These are phyloP conservation scores for Cololabis saira DNA, from an alignment of 2,113 vertebrate species.

Conservation along the genomic window DNA sequence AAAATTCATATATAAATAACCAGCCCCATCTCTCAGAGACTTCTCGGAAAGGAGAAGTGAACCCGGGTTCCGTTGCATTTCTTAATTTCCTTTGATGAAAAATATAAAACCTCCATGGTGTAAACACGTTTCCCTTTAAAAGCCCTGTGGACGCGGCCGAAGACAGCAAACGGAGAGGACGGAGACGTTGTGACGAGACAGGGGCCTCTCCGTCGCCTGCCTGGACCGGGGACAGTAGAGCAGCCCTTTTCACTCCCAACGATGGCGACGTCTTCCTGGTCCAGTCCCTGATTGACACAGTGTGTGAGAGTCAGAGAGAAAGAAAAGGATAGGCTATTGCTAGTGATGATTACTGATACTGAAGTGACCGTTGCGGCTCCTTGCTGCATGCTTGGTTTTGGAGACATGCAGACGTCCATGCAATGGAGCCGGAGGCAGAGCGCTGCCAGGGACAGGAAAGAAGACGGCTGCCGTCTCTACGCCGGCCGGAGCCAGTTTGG, in stretches of 20 bases:
- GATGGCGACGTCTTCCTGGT: conserved; percentile 46
- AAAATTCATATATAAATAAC: conserved; percentile 77
- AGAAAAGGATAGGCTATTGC: conserved; percentile 68
- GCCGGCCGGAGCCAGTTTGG: conserved; percentile 17
- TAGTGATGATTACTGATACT: conserved; percentile 55
- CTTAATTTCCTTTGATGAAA: conserved; percentile 28
- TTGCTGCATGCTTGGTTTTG: conserved; percentile 72
- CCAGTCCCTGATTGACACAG: conserved; percentile 62
- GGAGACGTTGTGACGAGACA: conserved; percentile 14
- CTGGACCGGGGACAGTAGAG: conserved; percentile 47
- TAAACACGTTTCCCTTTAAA: conserved; percentile 70
- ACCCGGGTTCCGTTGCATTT: conserved; percentile 10
- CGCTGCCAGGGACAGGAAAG: conserved; percentile 43
- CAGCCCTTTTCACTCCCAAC: conserved; percentile 64
- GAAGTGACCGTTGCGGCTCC: conserved; percentile 62
- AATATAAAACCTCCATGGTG: conserved; percentile 47
- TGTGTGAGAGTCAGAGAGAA: conserved; percentile 33
- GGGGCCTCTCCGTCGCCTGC: conserved; percentile 32
- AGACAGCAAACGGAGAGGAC: conserved; percentile 30
- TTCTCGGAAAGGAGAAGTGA: conserved; percentile 37
- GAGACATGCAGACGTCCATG: conserved; percentile 69
- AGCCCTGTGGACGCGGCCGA: conserved; percentile 30
- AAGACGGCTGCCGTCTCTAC: conserved; percentile 29
- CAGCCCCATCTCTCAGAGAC: conserved; percentile 40
- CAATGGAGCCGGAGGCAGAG: conserved; percentile 57